Evolutionary conservation across 2,888 invertebrate species (phyloP), one percentile per base, ranked within the genome.

Genomic region (Neria commutata): DNA sequence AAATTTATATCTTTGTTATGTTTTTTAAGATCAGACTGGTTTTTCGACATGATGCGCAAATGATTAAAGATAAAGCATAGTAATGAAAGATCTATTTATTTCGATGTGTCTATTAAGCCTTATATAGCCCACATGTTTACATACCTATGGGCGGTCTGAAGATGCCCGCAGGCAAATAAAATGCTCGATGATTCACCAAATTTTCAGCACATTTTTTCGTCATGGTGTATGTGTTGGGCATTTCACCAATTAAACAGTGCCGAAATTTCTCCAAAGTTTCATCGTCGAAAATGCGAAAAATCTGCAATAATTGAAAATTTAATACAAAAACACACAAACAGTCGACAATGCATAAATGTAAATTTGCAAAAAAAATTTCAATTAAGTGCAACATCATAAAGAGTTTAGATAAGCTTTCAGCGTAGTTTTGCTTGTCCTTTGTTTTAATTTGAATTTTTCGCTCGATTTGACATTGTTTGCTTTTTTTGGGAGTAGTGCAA

Each of bases 151-250:
- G 82, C 42, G 82, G 80, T 10, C 82, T 72, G 67, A 82, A 82
- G 37, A 82, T 82, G 24, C 83, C 82, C 11, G 81, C 82, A 23
- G 82, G 83, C 56, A 83, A 63, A 60, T 72, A 72, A 63, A 77
- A 77, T 2, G 80, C 80, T 11, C 75, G 74, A 70, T 82, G 81
- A 67, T 81, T 81, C 19, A 83, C 81, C 62, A 83, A 66, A 71
- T 80, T 80, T 61, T 82, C 82, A 5, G 82, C 79, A 54, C 80
- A 82, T 56, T 80, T 80, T 67, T 82, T 82, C 8, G 82, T 82
- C 80, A 82, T 80, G 1, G 82, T 82, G 37, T 82, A 82, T n/a
- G 83, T 82, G 50, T 82, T 82, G 45, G 82, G 82, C 78, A 83
- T 77, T 40, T 77, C 76, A 33, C 81, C 81, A 62, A 81, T 75